phyloP scores from a whole-genome alignment of 2,113 vertebrate genomes.

The Macaca fascicularis region T2T-MFA8v1.1 NC_088395.1:22093001-22093500 shows the following conservation, averaged over 20 bases:
- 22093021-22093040: background rate
- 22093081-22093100: background rate
- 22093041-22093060: background rate
- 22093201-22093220: background rate
- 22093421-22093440: background rate
- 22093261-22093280: background rate
- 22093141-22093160: background rate
- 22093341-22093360: background rate
- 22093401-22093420: background rate
- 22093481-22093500: background rate
- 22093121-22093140: background rate
- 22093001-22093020: background rate
- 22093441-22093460: conserved; percentile 22
- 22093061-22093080: background rate
- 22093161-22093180: background rate
- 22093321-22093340: background rate
- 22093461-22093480: background rate
- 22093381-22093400: background rate
- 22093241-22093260: background rate
- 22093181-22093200: background rate
- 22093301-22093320: conserved; percentile 7
- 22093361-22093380: background rate
- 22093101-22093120: background rate
- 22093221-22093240: background rate
- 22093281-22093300: background rate